Evolutionary conservation across 37 sponge, comb jelly and placozoan species (phyloP).

Genomic region (Beroe forskalii): DNA sequence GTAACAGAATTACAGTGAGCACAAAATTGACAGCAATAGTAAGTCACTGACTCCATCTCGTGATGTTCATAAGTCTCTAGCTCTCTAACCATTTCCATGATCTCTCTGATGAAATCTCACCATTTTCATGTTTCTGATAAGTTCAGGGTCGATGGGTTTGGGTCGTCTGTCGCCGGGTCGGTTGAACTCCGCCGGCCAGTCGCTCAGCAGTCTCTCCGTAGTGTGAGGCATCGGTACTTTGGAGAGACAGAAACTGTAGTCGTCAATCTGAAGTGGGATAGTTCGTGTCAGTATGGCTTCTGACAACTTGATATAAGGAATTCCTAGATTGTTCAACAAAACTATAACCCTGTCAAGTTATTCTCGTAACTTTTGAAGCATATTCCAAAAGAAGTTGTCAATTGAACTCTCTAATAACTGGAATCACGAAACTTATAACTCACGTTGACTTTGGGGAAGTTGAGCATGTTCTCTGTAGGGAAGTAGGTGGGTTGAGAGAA

Average conservation of each 20-base stretch:
- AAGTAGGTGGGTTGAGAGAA: conserved; percentile 62
- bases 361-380: no score
- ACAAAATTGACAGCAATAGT: no score
- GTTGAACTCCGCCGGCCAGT: conserved; percentile 64
- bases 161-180: conserved; percentile 12
- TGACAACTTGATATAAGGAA: no score
- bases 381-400: no score
- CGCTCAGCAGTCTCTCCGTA: conserved; percentile 28
- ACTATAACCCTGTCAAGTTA: no score
- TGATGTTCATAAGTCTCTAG: no score
- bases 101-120: no score
- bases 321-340: no score
- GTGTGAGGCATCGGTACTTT: conserved; percentile 58
- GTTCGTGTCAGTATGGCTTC: not conserved
- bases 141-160: conserved; percentile 57
- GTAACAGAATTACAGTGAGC: no score
- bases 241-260: conserved; percentile 42
- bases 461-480: conserved; percentile 55
- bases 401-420: no score
- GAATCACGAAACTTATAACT: not conserved
- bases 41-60: no score
- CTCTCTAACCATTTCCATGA: no score
- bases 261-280: conserved; percentile 14
- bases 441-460: conserved; percentile 66
- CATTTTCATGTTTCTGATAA: conserved; percentile 52